phyloP scores from a whole-genome alignment of 2,888 invertebrate genomes.

The Synergus japonicus region DNA sequence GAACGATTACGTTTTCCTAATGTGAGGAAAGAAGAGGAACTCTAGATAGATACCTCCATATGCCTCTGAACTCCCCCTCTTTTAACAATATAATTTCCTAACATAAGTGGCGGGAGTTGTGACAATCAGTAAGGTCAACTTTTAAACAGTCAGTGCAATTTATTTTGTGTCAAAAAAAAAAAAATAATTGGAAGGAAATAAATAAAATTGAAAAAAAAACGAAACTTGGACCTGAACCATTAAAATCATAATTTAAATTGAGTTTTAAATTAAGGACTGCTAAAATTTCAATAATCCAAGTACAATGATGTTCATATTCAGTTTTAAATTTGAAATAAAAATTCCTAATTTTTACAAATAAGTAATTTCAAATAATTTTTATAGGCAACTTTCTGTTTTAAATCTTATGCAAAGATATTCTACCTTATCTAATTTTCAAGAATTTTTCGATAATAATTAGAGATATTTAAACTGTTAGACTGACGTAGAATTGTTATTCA shows the following conservation, averaged over 20 bases:
- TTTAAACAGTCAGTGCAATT: not conserved
- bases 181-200: not conserved
- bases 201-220: not conserved
- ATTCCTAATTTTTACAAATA: not conserved
- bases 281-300: too few relatives aligned
- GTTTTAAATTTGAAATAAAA: not conserved
- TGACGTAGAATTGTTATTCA: not conserved
- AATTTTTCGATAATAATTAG: not conserved
- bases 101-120: slow-evolving; percentile 20
- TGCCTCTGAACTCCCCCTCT: not conserved
- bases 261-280: not conserved
- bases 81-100: slow-evolving; percentile 17
- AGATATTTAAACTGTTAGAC: too few relatives aligned
- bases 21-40: slow-evolving; percentile 28
- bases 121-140: slow-evolving; percentile 1
- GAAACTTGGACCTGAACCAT: not conserved
- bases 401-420: too few relatives aligned
- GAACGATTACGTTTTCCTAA: slow-evolving; percentile 8
- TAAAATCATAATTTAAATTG: not conserved
- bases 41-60: slow-evolving; percentile 8
- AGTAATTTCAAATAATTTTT: not conserved
- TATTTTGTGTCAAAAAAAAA: not conserved
- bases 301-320: too few relatives aligned
- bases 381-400: too few relatives aligned
- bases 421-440: too few relatives aligned